Base-by-base conservation (phyloP, 2,797 vertebrate genomes). In the Megaceryle alcyon region DNA sequence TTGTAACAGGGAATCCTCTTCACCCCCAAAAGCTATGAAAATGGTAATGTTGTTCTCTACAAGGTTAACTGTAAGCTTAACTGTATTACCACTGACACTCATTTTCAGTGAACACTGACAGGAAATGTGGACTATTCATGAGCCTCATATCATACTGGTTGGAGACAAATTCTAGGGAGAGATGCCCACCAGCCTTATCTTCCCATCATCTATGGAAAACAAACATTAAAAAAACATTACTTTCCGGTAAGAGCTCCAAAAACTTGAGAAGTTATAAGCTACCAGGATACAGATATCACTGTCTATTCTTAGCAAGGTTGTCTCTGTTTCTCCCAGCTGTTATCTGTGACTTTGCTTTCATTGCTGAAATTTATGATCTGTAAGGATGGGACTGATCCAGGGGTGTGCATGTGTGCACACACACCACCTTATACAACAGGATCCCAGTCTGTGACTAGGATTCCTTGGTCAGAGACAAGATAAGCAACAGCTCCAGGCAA, bases 381-480 rank as follows among this genome's bases (percentile, higher is more conserved):
- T 8, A 44, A 66, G 29, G 41, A 70, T 25, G 28, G 35, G 31
- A 60, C 39, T 28, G n/a, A 76, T 14, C 11, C 8, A 70, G 6
- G 26, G 3, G 2, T 17, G 7, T 6, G 23, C 7, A 10, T 2
- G 6, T 12, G 12, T 28, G 14, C 10, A 28, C 1, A 1, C 16
- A 54, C 5, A 23, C 8, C 28, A 48, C 14, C 4, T 76, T 37
- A 70, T 3, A 31, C 28, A 85, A n/a, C 3, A 49, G 23, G 19
- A 28, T 57, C 18, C 13, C 1, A 1, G 29, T 14, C 59, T 66
- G 22, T 18, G 48, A 57, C 25, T 17, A 31, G 12, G 21, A 79
- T 46, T 79, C 26, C 28, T 49, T 2, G 0, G 22, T 63, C 79
- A 43, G 29, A 88, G 71, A 70, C 23, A 79, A 54, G 13, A 68